Percentiles rank a stretch among this genome's conserved stretches.
Evolutionary conservation across 2,888 invertebrate species (phyloP).

Genomic region (Cacoxenus indagator): DNA sequence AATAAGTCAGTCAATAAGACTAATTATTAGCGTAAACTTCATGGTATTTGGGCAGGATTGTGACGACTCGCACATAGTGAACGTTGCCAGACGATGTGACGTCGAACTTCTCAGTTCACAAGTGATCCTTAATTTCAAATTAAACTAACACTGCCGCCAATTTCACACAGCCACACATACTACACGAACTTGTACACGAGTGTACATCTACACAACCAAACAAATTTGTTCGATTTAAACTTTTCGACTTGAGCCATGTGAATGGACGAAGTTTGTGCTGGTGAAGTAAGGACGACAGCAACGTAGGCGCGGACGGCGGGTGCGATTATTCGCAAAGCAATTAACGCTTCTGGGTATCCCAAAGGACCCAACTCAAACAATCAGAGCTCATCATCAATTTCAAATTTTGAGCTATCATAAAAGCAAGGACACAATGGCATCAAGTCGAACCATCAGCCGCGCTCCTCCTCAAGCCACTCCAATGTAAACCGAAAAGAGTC

Average conservation of each 20-base stretch:
- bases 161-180: no score
- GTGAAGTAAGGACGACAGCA: neutral
- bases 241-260: neutral
- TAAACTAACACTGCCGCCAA: neutral
- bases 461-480: no score
- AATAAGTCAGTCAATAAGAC: no score
- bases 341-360: constrained; percentile 48
- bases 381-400: constrained; percentile 64
- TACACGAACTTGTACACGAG: no score
- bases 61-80: no score
- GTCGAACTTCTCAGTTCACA: neutral
- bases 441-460: neutral
- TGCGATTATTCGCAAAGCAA: constrained; percentile 58
- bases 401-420: constrained; percentile 49
- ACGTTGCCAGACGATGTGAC: neutral
- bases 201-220: neutral
- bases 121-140: neutral
- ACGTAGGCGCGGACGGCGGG: neutral
- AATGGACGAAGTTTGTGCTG: no score
- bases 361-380: constrained; percentile 45
- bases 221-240: neutral
- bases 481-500: no score
- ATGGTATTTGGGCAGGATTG: no score
- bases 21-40: no score
- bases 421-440: constrained; percentile 2